phyloP scores from a whole-genome alignment of 2,888 invertebrate genomes.

The Plebejus melissa region DNA sequence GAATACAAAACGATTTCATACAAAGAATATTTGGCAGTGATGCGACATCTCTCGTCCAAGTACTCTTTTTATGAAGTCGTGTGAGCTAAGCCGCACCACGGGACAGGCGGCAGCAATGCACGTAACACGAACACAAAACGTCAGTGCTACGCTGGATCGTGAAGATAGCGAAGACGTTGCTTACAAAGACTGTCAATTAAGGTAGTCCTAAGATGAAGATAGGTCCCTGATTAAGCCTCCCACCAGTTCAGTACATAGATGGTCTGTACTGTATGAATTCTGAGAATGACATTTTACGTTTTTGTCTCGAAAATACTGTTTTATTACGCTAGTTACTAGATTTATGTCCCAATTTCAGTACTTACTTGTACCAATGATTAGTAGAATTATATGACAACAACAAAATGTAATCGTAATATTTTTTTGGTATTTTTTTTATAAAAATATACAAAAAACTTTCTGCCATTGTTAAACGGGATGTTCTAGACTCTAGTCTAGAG shows the following conservation, averaged over 20 bases:
- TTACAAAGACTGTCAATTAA: no score
- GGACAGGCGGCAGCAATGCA: no score
- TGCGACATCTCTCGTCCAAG: no score
- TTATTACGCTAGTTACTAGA: no score
- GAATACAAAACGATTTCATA: neutral
- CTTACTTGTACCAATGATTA: neutral
- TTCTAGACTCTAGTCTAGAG: neutral
- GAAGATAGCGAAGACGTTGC: neutral
- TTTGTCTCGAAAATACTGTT: neutral
- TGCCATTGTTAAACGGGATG: neutral
- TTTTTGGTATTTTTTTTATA: neutral
- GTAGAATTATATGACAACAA: neutral
- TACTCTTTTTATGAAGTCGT: no score
- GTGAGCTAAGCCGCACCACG: no score
- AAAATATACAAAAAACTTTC: slow-evolving; percentile 7
- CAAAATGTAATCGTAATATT: neutral
- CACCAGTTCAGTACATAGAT: neutral
- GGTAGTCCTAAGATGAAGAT: neutral
- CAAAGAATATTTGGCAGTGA: no score
- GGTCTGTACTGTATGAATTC: neutral
- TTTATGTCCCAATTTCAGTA: neutral
- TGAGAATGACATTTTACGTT: neutral
- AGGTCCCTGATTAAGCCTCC: neutral
- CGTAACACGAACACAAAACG: neutral
- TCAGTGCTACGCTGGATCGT: neutral